Evolutionary conservation across 1,140 invertebrate species (phyloP), one percentile per base, ranked within the genome.

Genomic region (Araneus ventricosus): DNA sequence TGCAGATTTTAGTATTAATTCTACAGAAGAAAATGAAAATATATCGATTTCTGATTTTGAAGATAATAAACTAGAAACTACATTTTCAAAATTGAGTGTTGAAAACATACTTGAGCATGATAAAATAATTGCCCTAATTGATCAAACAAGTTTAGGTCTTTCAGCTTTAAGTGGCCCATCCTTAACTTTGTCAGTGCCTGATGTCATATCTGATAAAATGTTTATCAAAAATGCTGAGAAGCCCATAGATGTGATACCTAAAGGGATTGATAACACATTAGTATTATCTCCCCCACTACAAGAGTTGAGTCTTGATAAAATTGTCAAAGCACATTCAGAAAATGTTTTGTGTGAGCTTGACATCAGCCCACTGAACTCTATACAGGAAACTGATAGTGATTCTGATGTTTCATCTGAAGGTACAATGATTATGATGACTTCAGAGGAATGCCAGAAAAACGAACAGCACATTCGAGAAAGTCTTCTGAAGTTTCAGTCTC

Each of bases 381-480:
- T 93, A 27, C 88, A 90, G n/a, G 93, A 93, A 87, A 90, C 88
- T n/a, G 93, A 93, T 41, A 93, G 93, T 90, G 93, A 93, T 24
- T 93, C 93, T 4, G 86, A 90, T 84, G n/a, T 86, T 27, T 93
- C 93, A n/a, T 93, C 93, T 27, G 88, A 93, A 86, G 93, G 86
- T 22, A 93, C 93, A 1, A 93, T 93, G 88, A 93, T 93, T 30
- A 93, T 93, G 93, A 93, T 93, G 93, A 93, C 93, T 27, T 70
- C 93, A 24, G 93, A 93, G 86, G 93, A 93, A 90, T 90, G 88
- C 24, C 57, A 90, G 39, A 90, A 87, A 85, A 93, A 93, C 85
- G 93, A 93, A 30, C 79, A 90, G 34, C 87, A 90, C 27, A 90
- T 93, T 39, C 57, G 39, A 17, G 93, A 90, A 93, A 93, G 93